Conservation (phyloP, 1,140 invertebrate genomes). For the Hydropsyche tenuis region DNA sequence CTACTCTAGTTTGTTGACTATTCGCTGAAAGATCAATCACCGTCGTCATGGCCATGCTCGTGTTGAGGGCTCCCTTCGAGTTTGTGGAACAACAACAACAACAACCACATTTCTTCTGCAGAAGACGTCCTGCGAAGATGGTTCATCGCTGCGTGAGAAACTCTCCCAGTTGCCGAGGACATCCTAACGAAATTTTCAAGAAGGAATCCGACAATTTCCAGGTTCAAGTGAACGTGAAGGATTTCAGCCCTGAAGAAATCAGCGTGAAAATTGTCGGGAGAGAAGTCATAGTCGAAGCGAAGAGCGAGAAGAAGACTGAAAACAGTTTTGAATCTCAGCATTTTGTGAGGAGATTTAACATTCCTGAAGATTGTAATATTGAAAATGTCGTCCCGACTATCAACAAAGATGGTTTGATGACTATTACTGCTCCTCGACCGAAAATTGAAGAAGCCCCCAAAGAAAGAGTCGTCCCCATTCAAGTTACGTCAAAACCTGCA, state of each 20-base stretch:
- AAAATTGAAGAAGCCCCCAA: constrained; percentile 53
- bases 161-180: not conserved
- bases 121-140: not conserved
- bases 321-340: constrained; percentile 68
- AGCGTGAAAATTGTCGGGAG: constrained; percentile 76
- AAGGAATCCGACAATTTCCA: constrained; percentile 53
- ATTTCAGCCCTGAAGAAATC: constrained; percentile 78
- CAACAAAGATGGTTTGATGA: constrained; percentile 74
- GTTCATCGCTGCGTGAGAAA: not conserved
- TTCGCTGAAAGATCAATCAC: not conserved
- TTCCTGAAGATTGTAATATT: constrained; percentile 70
- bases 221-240: constrained; percentile 71
- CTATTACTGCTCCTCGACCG: constrained; percentile 64
- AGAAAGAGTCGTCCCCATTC: constrained; percentile 55
- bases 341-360: constrained; percentile 71
- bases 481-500: not conserved
- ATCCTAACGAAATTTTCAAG: not conserved
- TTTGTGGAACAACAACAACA: not conserved
- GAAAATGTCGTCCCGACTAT: constrained; percentile 71
- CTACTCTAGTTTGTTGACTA: too few species aligned
- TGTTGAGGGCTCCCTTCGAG: not conserved
- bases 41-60: not conserved
- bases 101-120: not conserved
- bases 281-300: constrained; percentile 70
- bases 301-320: constrained; percentile 70